Conservation (phyloP, 2,113 vertebrate species). For the Nycticorax nycticorax region DNA sequence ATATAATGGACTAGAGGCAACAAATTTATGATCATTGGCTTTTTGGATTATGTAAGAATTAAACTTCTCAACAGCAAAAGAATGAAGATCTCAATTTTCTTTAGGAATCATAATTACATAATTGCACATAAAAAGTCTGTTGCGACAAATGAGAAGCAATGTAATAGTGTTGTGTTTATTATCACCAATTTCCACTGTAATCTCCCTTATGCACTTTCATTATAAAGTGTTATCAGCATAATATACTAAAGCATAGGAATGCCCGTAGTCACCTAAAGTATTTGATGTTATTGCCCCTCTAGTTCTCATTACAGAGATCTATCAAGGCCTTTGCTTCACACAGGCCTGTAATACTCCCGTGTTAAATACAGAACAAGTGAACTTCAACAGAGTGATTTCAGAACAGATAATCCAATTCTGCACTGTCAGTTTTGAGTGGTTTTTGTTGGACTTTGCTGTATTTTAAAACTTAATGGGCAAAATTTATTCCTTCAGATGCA, state of each 20-base stretch:
- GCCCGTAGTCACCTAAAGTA: not conserved
- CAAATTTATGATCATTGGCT: not conserved
- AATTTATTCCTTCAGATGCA: not conserved
- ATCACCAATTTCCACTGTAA: not conserved
- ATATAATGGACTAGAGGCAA: not conserved
- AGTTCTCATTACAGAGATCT: not conserved
- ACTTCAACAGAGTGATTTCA: not conserved
- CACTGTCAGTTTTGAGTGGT: not conserved
- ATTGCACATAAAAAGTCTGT: conserved; percentile 52
- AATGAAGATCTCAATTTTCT: conserved; percentile 37
- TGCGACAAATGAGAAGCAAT: conserved; percentile 20
- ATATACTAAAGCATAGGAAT: not conserved
- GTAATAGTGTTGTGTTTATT: not conserved
- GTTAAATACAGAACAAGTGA: not conserved
- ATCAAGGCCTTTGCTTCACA: not conserved
- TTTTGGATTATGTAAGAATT: conserved; percentile 12
- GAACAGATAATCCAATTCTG: not conserved
- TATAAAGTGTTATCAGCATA: not conserved
- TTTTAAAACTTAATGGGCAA: not conserved
- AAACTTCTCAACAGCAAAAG: not conserved
- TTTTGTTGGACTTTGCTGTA: not conserved
- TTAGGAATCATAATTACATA: conserved; percentile 49
- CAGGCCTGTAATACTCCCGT: not conserved
- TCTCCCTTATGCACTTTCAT: not conserved
- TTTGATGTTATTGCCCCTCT: not conserved